Base-by-base conservation (phyloP, 2,888 invertebrate species). In the Cataglyphis albicans region DNA sequence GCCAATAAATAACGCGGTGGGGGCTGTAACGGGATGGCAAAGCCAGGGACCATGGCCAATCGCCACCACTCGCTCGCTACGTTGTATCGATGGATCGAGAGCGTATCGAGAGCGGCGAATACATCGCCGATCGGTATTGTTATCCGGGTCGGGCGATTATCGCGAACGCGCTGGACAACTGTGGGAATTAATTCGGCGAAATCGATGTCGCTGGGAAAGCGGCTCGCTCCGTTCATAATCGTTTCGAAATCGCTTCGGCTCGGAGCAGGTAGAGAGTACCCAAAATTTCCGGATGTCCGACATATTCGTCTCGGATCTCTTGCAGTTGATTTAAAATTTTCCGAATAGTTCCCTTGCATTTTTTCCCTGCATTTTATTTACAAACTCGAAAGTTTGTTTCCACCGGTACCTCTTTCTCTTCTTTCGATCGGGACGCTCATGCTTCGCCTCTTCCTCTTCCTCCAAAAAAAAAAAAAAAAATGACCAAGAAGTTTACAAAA, bases 1-100 rank as follows among this genome's bases (percentile, higher is more conserved):
- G 78, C 81, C 73, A 85, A 91, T 90, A 91, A 90, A 90, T 90
- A 91, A 91, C 87, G 48, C 38, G 48, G 21, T 44, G 41, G 72
- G 44, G 72, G 57, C 78, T 78, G 76, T 59, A 59, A 70, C 44
- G 44, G 73, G 72, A 32, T 59, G 44, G 73, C 68, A 75, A 70
- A 70, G 65, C 38, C 41, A 35, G 74, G 44, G 12, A 72, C 76
- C 83, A 74, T 90, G 73, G 85, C 87, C 68, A 65, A 85, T 86
- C 85, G 78, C 70, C 41, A 15, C 15, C 35, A 59, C 25, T 35
- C 74, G 74, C 75, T 75, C 9, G 44, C 18, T 35, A 6, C 18
- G 18, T 18, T 38, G 32, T 21, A 65, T 9, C 67, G 9, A 63
- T 48, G 12, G 67, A 83, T 83, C 21, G 73, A 55, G 72, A 73